phyloP scores from a whole-genome alignment of 2,888 invertebrate genomes.

The Cosmorhoe ocellata region DNA sequence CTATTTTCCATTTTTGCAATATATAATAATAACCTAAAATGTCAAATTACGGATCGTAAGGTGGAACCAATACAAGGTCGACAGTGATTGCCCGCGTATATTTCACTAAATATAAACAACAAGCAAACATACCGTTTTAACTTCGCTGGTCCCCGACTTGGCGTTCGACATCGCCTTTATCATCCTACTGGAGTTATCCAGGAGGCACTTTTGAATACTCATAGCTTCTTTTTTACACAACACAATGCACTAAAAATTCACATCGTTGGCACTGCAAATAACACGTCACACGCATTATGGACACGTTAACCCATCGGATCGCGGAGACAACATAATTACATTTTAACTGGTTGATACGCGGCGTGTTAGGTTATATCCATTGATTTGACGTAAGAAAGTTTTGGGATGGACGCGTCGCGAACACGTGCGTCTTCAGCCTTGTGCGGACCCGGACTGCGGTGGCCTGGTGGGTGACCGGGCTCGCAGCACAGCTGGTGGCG shows the following conservation, averaged over 20 bases:
- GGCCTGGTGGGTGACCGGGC: slow-evolving; percentile 35
- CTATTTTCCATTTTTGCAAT: slow-evolving; percentile 5
- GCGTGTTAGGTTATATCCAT: slow-evolving; percentile 81
- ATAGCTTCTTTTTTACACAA: slow-evolving; percentile 58
- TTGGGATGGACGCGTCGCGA: slow-evolving; percentile 43
- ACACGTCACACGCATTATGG: slow-evolving; percentile 54
- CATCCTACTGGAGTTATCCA: slow-evolving; percentile 80
- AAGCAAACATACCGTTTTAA: slow-evolving; percentile 67
- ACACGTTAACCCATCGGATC: slow-evolving; percentile 53
- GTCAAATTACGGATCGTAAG: slow-evolving; percentile 9
- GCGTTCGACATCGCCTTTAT: slow-evolving; percentile 79
- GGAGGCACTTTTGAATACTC: slow-evolving; percentile 79
- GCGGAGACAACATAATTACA: slow-evolving; percentile 60
- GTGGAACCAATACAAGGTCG: slow-evolving; percentile 40
- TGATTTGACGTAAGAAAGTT: slow-evolving; percentile 82
- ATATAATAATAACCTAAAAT: slow-evolving; percentile 32
- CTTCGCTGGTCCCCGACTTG: slow-evolving; percentile 68
- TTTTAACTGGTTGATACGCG: slow-evolving; percentile 56
- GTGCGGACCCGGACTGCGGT: slow-evolving; percentile 57
- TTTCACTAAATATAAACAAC: slow-evolving; percentile 18
- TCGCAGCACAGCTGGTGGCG: slow-evolving; percentile 55
- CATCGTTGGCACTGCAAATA: slow-evolving; percentile 61
- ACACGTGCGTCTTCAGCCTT: slow-evolving; percentile 46
- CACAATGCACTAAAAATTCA: slow-evolving; percentile 62
- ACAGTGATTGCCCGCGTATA: slow-evolving; percentile 21